Evolutionary conservation across 2,797 vertebrate genomes (phyloP).

Genomic region (Bufotes viridis): DNA sequence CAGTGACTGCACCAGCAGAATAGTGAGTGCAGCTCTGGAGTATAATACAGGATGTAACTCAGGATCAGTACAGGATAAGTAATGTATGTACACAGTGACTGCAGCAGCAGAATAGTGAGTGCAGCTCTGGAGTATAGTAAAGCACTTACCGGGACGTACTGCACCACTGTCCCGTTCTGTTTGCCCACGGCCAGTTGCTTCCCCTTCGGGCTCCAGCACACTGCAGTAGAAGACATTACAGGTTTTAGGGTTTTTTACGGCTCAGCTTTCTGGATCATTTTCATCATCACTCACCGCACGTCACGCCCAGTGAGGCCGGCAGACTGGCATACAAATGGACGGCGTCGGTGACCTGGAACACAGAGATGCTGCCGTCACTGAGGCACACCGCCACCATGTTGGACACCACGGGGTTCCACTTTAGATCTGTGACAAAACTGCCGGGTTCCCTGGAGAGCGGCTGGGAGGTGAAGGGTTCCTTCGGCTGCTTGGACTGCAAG

Average conservation of each 20-base stretch:
- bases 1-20: conserved; percentile 5
- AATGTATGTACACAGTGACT: background rate
- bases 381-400: conserved; percentile 85
- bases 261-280: background rate
- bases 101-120: background rate
- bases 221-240: conserved; percentile 68
- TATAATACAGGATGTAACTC: background rate
- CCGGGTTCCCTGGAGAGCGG: conserved; percentile 73
- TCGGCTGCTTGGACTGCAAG: conserved; percentile 81
- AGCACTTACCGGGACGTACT: conserved; percentile 93
- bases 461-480: conserved; percentile 85
- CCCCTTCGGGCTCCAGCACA: conserved; percentile 98
- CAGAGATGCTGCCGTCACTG: conserved; percentile 88
- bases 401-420: conserved; percentile 87
- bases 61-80: background rate
- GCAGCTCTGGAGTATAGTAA: conserved; percentile 2
- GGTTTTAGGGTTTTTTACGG: background rate
- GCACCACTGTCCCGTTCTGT: conserved; percentile 88
- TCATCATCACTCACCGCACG: conserved; percentile 82
- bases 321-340: conserved; percentile 80
- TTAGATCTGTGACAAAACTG: conserved; percentile 83
- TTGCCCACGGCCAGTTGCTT: conserved; percentile 95
- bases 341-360: conserved; percentile 84
- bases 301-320: conserved; percentile 82
- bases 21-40: conserved; percentile 13